Conservation (phyloP, 2,797 vertebrate genomes). For the Syncerus caffer region DNA sequence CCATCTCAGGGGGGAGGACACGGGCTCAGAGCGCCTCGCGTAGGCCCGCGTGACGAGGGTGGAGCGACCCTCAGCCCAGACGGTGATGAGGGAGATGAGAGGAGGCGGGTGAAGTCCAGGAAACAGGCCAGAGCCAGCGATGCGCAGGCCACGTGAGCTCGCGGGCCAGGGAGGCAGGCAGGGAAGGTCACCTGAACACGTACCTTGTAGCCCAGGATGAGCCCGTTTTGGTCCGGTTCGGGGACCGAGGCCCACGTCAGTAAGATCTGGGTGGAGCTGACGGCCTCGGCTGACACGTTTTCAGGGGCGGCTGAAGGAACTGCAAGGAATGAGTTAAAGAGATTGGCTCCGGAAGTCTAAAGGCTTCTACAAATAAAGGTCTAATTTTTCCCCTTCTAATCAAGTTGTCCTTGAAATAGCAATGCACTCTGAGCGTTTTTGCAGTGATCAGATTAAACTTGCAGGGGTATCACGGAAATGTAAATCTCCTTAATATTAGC, state of each 20-base stretch:
- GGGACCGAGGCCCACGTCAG: conserved; percentile 91
- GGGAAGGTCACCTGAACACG: rapidly evolving
- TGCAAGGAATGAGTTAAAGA: conserved; percentile 66
- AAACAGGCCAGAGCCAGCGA: not conserved
- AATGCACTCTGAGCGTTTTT: not conserved
- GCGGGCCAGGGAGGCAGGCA: rapidly evolving
- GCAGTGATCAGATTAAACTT: not conserved
- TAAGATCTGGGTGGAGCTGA: conserved; percentile 94
- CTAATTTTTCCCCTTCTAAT: not conserved
- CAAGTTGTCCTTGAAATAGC: not conserved
- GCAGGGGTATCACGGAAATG: not conserved
- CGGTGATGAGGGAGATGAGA: rapidly evolving
- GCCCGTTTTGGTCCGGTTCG: conserved; percentile 90
- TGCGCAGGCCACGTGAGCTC: rapidly evolving
- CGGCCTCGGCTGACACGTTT: conserved; percentile 91
- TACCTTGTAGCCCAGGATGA: conserved; percentile 96
- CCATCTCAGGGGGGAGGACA: not conserved
- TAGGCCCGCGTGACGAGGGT: rapidly evolving
- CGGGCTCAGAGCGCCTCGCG: not conserved
- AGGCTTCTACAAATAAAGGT: not conserved
- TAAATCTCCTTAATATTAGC: conserved; percentile 50
- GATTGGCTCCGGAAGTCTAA: not conserved
- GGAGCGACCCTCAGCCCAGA: rapidly evolving
- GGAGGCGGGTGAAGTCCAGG: rapidly evolving
- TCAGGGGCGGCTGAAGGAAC: conserved; percentile 92